phyloP scores from a whole-genome alignment of 1,140 invertebrate genomes.

The Idris sp. region DNA sequence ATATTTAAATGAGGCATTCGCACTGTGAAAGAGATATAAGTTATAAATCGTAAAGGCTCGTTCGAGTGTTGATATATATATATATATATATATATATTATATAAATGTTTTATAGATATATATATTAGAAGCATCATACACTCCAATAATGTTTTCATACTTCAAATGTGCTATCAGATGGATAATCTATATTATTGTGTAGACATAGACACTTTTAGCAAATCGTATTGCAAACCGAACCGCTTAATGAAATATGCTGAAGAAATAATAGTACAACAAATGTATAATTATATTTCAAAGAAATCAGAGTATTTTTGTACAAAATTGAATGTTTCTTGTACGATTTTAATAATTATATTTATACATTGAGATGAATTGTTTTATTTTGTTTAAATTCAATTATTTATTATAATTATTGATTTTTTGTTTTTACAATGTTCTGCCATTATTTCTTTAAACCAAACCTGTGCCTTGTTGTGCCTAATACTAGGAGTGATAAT shows the following conservation, averaged over 20 bases:
- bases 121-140: constrained; percentile 33
- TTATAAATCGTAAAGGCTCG: constrained; percentile 48
- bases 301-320: constrained; percentile 3
- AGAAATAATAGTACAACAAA: constrained; percentile 24
- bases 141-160: constrained; percentile 14
- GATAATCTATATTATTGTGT: constrained; percentile 68
- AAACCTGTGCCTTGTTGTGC: constrained; percentile 68
- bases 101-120: no score
- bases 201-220: constrained; percentile 71
- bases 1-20: constrained; percentile 50
- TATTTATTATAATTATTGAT: no score
- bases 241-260: constrained; percentile 52
- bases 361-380: no score
- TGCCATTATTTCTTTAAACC: no score
- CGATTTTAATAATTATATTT: no score
- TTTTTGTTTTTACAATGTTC: no score
- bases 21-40: constrained; percentile 28
- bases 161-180: constrained; percentile 53
- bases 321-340: no score
- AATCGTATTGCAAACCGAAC: constrained; percentile 59
- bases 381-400: no score
- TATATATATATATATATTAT: no score
- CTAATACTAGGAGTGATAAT: constrained; percentile 74
- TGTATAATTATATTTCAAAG: no score
- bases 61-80: constrained; percentile 37